Evolutionary conservation across 2,888 invertebrate genomes (phyloP).

Genomic region (Eilema caniola): DNA sequence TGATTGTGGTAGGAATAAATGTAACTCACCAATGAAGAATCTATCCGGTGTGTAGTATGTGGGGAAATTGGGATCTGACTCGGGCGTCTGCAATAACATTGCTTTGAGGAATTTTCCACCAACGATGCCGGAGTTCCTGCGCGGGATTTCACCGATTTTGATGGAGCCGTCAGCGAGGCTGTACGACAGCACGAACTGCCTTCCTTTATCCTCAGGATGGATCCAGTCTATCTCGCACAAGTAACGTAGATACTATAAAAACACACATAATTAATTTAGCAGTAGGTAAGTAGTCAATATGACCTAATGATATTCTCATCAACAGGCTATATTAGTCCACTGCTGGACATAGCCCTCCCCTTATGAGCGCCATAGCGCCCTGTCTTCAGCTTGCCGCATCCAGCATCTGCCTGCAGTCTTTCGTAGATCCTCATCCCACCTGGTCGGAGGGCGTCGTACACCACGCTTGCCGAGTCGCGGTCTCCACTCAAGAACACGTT

Average conservation of each 20-base stretch:
- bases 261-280: background rate
- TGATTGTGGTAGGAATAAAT: background rate
- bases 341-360: too few relatives aligned
- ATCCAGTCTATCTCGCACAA: slow-evolving; percentile 92
- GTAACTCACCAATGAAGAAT: slow-evolving; percentile 90
- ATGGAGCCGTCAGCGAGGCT: slow-evolving; percentile 92
- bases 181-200: slow-evolving; percentile 92
- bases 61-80: slow-evolving; percentile 89
- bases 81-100: slow-evolving; percentile 90
- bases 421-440: too few relatives aligned
- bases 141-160: slow-evolving; percentile 90
- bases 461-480: too few relatives aligned
- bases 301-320: too few relatives aligned
- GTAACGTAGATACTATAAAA: slow-evolving; percentile 88
- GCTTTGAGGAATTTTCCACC: slow-evolving; percentile 92
- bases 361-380: too few relatives aligned
- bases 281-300: too few relatives aligned
- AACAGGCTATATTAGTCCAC: too few relatives aligned
- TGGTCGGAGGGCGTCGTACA: too few relatives aligned
- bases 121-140: slow-evolving; percentile 91
- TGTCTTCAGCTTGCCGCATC: too few relatives aligned
- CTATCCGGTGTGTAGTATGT: slow-evolving; percentile 92
- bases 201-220: slow-evolving; percentile 92
- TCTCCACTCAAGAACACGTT: too few relatives aligned
- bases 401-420: too few relatives aligned